Base-by-base conservation (phyloP, 2,113 vertebrate genomes). In the Meriones unguiculatus region DNA sequence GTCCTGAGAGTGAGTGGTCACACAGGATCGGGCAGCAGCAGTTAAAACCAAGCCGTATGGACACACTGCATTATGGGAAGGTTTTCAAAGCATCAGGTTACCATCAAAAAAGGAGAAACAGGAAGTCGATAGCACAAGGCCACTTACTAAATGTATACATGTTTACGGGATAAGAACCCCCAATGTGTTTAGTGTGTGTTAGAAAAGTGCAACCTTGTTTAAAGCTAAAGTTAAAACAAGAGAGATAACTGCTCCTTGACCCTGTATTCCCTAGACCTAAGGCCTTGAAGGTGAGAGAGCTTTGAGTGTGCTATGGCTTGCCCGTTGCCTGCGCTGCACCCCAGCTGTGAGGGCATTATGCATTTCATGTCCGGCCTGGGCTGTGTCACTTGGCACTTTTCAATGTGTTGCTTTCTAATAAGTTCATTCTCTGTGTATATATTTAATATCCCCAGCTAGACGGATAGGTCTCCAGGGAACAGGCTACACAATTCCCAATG, bases 301-400 rank as follows among this genome's bases (percentile, higher is more conserved):
- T 25, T n/a, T 1, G 0, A 9, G 25, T 7, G 3, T 32, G 1
- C 15, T 15, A 1, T 6, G 41, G 28, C 64, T 15, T 13, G 4
- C 38, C 57, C 1, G 41, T 20, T 17, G 59, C 59, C 64, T 35
- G 67, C n/a, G 76, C 24, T 69, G 69, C 0, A 12, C 5, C 28
- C 46, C 28, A 20, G 77, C 72, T 82, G 41, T 67, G 78, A 78
- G 80, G 78, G 73, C 69, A 50, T 54, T n/a, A 30, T 57, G 50
- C 80, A 41, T 52, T 75, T 35, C 17, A 5, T 1, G 7, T 82
- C 41, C 78, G 35, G 50, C 35, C 78, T 96, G 94, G 85, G 54
- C 78, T 93, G 93, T 80, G 92, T 90, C 93, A 95, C 94, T 91
- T 77, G 90, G 94, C 90, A 82, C 84, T 95, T 93, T 81, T 5